These are phyloP conservation scores for Shargacucullia verbasci DNA, from an alignment of 2,888 invertebrate genomes.

Conservation along the genomic window DNA sequence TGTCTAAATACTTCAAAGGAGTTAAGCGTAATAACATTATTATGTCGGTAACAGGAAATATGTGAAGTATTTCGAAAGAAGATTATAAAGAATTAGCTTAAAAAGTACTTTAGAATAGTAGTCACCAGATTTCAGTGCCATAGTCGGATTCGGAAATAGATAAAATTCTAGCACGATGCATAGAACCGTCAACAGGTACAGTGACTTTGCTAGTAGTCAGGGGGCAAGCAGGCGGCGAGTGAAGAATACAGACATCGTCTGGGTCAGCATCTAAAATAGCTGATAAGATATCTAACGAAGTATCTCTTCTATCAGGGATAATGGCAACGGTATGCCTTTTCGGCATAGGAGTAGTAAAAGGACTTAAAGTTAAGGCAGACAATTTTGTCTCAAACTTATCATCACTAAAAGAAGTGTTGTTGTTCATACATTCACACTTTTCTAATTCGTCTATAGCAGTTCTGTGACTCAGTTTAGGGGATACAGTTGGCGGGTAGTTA, in stretches of 20 bases:
- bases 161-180: slow-evolving; percentile 91
- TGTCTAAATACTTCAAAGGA: slow-evolving; percentile 25
- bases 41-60: slow-evolving; percentile 44
- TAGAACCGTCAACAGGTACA: slow-evolving; percentile 89
- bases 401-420: slow-evolving; percentile 66
- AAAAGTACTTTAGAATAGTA: slow-evolving; percentile 21
- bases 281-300: slow-evolving; percentile 80
- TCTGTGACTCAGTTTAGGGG: slow-evolving; percentile 86
- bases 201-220: slow-evolving; percentile 89
- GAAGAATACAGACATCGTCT: slow-evolving; percentile 79
- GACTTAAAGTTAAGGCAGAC: slow-evolving; percentile 81
- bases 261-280: slow-evolving; percentile 86
- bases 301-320: slow-evolving; percentile 78
- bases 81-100: slow-evolving; percentile 50
- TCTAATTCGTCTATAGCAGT: slow-evolving; percentile 71
- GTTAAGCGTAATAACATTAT: slow-evolving; percentile 50
- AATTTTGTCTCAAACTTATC: slow-evolving; percentile 80
- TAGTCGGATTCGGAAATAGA: slow-evolving; percentile 90
- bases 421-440: slow-evolving; percentile 73
- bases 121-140: slow-evolving; percentile 94
- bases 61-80: slow-evolving; percentile 19
- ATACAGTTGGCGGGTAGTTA: slow-evolving; percentile 91
- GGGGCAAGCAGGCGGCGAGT: slow-evolving; percentile 84
- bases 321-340: slow-evolving; percentile 81
- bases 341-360: slow-evolving; percentile 79